Percentiles rank a stretch among this genome's conserved stretches.
phyloP scores from a whole-genome alignment of 2,888 invertebrate species.

The Pilophorus perplexus region DNA sequence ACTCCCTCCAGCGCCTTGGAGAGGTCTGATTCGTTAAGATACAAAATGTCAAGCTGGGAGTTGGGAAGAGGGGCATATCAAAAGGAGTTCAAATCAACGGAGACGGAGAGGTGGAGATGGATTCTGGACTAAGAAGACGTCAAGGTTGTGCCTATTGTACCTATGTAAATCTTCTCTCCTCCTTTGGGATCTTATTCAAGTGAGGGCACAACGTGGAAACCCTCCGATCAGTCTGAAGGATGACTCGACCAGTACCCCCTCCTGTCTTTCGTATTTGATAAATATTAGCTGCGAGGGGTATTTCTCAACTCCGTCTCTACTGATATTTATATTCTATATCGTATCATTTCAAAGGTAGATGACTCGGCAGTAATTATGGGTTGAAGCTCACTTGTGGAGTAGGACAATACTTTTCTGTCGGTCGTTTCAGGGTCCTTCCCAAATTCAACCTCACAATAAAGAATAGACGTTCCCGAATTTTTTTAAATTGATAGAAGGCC shows the following conservation, averaged over 20 bases:
- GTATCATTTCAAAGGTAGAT: constrained; percentile 14
- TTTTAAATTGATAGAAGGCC: no score
- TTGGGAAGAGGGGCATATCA: constrained; percentile 24
- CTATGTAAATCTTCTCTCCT: constrained; percentile 37
- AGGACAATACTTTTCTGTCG: no score
- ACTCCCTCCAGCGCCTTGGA: no score
- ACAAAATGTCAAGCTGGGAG: constrained; percentile 20
- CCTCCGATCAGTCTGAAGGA: constrained; percentile 18
- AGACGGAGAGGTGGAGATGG: constrained; percentile 28
- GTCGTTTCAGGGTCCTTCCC: no score
- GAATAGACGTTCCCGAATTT: no score
- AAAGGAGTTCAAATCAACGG: constrained; percentile 35
- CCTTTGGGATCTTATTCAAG: constrained; percentile 37
- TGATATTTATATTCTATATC: constrained; percentile 27
- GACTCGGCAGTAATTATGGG: constrained; percentile 22
- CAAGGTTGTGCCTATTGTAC: constrained; percentile 37
- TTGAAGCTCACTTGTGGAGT: neutral
- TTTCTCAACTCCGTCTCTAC: constrained; percentile 10
- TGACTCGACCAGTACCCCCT: constrained; percentile 3
- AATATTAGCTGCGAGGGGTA: constrained; percentile 23
- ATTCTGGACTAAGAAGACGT: constrained; percentile 38
- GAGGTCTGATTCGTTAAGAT: constrained; percentile 29
- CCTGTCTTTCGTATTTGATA: constrained; percentile 29
- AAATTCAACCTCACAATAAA: no score
- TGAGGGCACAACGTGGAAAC: constrained; percentile 1